A percentile compares a stretch with the other conserved stretches of the same genome.
Conservation (phyloP, 2,113 vertebrate genomes). For the Pagrus major region DNA sequence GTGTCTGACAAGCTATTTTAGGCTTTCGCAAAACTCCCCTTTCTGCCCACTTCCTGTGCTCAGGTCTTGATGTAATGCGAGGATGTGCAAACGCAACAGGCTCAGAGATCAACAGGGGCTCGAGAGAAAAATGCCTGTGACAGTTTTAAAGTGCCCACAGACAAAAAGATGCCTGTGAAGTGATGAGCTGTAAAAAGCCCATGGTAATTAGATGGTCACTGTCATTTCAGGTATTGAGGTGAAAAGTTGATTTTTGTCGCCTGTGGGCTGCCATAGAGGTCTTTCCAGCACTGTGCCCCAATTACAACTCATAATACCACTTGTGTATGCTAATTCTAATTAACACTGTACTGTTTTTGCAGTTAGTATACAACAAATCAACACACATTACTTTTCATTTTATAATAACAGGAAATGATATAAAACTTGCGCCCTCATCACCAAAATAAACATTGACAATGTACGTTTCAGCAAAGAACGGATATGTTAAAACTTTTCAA, state of each 20-base stretch:
- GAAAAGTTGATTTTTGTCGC: not conserved
- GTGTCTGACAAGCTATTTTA: constrained; percentile 59
- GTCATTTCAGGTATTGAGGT: not conserved
- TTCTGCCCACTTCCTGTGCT: constrained; percentile 71
- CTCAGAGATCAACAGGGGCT: not conserved
- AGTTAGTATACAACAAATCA: not conserved
- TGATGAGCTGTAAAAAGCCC: constrained; percentile 1
- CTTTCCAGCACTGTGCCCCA: not conserved
- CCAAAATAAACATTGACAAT: no score
- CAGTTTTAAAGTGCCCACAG: not conserved
- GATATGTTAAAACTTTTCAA: no score
- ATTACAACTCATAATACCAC: not conserved
- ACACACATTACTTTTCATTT: not conserved
- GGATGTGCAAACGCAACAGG: constrained; percentile 10
- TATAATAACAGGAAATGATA: constrained; percentile 8
- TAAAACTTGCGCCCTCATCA: not conserved
- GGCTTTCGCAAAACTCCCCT: constrained; percentile 66
- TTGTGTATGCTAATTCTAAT: not conserved
- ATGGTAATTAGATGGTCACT: not conserved
- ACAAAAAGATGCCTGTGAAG: not conserved
- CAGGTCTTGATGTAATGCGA: constrained; percentile 22
- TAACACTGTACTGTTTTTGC: not conserved
- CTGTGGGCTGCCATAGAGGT: no score
- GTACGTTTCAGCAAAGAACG: no score
- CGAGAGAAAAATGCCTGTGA: not conserved